Conservation (phyloP, 2,797 vertebrate genomes). For the Bothrops alternatus region DNA sequence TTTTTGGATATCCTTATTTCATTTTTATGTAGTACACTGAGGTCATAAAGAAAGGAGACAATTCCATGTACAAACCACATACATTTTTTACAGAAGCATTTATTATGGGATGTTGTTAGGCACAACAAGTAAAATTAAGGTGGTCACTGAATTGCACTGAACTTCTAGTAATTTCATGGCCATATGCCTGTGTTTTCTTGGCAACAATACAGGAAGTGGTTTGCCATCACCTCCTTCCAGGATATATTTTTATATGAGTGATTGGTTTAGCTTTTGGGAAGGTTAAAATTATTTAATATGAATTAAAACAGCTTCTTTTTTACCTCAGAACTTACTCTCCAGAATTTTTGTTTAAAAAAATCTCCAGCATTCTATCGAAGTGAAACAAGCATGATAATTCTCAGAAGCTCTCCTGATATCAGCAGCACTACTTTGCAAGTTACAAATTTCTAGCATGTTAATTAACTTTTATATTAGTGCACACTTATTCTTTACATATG, state of each 20-base stretch:
- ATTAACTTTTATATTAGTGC: conserved; percentile 47
- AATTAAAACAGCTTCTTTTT: not conserved
- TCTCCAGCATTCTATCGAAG: not conserved
- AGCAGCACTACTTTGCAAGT: conserved; percentile 4
- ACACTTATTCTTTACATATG: conserved; percentile 26
- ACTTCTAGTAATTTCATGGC: not conserved
- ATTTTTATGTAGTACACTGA: conserved; percentile 53
- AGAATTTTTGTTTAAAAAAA: not conserved
- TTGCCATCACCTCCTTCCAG: not conserved
- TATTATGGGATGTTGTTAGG: conserved; percentile 26
- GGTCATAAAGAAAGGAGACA: conserved; percentile 47
- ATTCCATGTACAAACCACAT: conserved; percentile 52
- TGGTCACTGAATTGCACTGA: not conserved
- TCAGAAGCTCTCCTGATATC: not conserved
- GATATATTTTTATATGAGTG: not conserved
- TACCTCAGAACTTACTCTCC: not conserved
- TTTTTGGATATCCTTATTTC: conserved; percentile 30
- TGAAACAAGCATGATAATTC: not conserved
- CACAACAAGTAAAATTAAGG: conserved; percentile 5
- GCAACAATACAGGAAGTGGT: not conserved
- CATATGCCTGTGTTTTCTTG: not conserved
- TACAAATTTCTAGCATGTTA: conserved; percentile 14
- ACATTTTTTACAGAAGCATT: not conserved
- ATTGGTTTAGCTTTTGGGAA: conserved; percentile 9
- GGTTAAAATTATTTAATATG: not conserved